These are phyloP conservation scores for Oryzias celebensis DNA, from an alignment of 2,113 vertebrate species.

Conservation along the genomic window DNA sequence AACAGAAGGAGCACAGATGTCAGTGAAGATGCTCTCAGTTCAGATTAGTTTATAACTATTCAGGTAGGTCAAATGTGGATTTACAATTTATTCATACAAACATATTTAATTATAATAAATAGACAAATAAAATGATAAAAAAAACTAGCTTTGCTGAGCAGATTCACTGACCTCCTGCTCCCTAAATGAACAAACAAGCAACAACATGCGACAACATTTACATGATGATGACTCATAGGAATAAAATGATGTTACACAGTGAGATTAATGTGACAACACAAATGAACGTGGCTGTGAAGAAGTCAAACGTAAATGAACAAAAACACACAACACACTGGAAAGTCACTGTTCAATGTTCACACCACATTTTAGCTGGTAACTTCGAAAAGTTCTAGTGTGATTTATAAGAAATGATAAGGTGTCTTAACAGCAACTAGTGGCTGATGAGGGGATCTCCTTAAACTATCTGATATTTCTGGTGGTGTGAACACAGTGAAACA, in stretches of 20 bases:
- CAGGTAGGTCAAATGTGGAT: too few relatives aligned
- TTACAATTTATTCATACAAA: too few relatives aligned
- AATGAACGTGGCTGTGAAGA: conserved; percentile 14
- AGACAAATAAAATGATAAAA: not conserved
- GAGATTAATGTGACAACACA: conserved; percentile 8
- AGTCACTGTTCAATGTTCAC: conserved; percentile 14
- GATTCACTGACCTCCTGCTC: conserved; percentile 11
- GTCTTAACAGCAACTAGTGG: too few relatives aligned
- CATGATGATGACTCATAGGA: not conserved
- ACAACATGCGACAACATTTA: conserved; percentile 26
- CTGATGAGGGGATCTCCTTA: not conserved
- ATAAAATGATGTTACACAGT: conserved; percentile 17
- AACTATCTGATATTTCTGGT: not conserved
- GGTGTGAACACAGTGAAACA: conserved; percentile 47
- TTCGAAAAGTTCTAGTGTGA: too few relatives aligned
- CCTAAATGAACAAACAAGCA: not conserved
- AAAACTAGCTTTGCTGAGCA: not conserved
- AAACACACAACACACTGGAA: conserved; percentile 22
- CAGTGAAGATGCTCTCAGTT: too few relatives aligned
- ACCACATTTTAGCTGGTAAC: not conserved
- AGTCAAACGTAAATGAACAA: not conserved
- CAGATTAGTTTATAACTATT: too few relatives aligned
- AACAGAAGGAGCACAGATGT: too few relatives aligned
- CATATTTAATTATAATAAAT: not conserved
- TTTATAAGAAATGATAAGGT: too few relatives aligned